Conservation (phyloP, 2,888 invertebrate species). For the Venustoraphidia nigricollis region DNA sequence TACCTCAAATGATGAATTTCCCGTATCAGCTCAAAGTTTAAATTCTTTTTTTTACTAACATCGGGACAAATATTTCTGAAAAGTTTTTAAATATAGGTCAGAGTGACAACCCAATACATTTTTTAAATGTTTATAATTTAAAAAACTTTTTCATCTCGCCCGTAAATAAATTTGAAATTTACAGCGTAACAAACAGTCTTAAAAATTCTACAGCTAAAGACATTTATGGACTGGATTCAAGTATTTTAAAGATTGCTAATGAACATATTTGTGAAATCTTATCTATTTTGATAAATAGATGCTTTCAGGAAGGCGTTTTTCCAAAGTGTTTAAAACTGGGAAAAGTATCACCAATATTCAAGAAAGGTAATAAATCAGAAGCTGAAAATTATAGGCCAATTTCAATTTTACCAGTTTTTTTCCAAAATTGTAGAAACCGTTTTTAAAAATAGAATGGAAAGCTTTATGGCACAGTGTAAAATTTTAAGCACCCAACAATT, state of each 20-base stretch:
- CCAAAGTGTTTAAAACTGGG: slow-evolving; percentile 1
- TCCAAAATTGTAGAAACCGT: neutral
- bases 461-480: neutral
- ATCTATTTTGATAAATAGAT: neutral
- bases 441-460: neutral
- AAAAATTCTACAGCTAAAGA: slow-evolving; percentile 3
- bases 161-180: too few relatives aligned
- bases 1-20: too few relatives aligned
- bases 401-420: slow-evolving; percentile 4
- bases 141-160: too few relatives aligned
- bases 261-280: neutral
- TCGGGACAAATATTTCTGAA: too few relatives aligned
- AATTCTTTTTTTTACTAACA: too few relatives aligned
- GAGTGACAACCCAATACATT: too few relatives aligned
- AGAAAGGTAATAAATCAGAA: neutral
- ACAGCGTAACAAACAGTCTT: neutral
- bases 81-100: too few relatives aligned
- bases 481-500: neutral
- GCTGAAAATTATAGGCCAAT: slow-evolving; percentile 1
- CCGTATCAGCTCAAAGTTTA: too few relatives aligned
- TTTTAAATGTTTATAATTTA: too few relatives aligned
- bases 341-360: neutral
- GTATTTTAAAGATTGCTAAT: slow-evolving; percentile 1
- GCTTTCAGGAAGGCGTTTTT: neutral
- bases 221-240: slow-evolving; percentile 1